Conservation (phyloP, 2,888 invertebrate species). For the Chloroclystis v-ata region DNA sequence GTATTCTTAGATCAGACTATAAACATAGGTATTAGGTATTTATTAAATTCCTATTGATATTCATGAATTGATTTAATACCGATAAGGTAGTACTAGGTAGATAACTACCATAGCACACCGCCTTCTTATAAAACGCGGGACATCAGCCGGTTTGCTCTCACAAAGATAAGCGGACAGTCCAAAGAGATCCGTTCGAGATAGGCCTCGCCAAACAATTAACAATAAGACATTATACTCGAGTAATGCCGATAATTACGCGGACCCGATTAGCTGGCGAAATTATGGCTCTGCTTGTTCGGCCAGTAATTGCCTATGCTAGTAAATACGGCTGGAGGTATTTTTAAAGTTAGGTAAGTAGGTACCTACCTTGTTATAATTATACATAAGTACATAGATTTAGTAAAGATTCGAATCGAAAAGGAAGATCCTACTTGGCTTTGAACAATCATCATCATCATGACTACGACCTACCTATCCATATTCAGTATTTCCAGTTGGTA, state of each 20-base stretch:
- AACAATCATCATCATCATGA: too few species aligned
- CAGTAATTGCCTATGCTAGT: slow-evolving; percentile 18
- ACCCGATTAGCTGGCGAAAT: slow-evolving; percentile 58
- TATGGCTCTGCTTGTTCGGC: slow-evolving; percentile 51
- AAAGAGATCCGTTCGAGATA: slow-evolving; percentile 76
- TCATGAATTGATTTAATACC: too few species aligned
- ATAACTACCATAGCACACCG: background rate
- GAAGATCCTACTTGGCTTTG: too few species aligned
- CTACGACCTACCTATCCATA: too few species aligned
- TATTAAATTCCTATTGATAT: too few species aligned
- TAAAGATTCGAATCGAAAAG: too few species aligned
- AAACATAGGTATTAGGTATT: too few species aligned
- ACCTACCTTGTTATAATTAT: background rate
- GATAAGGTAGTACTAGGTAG: background rate
- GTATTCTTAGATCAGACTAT: too few species aligned
- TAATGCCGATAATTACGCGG: slow-evolving; percentile 68
- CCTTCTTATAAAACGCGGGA: background rate
- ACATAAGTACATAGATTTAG: too few species aligned
- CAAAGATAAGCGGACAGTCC: slow-evolving; percentile 64
- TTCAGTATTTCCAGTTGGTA: too few species aligned
- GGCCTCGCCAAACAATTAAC: slow-evolving; percentile 69
- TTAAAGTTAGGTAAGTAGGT: background rate
- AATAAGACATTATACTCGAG: slow-evolving; percentile 76
- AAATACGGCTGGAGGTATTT: background rate
- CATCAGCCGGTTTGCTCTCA: slow-evolving; percentile 9